Percentiles rank a stretch among this genome's conserved stretches.
These are phyloP conservation scores for Harpalus rubripes DNA, from an alignment of 2,888 invertebrate species.

Conservation along the genomic window DNA sequence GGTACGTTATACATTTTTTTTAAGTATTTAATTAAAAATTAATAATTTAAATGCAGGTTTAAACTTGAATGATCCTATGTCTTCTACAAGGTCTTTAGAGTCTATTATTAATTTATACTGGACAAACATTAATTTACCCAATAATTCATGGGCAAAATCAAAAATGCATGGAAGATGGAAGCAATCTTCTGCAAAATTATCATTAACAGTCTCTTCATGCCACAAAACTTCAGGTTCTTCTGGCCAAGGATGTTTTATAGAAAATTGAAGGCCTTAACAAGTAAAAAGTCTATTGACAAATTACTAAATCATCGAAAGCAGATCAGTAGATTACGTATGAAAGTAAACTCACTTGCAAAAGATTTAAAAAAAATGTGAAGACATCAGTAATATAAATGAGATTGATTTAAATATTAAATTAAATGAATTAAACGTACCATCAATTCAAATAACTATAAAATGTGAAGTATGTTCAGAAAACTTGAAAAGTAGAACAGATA, in stretches of 20 bases:
- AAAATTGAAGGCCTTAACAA: constrained; percentile 1
- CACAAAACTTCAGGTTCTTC: neutral
- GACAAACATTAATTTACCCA: constrained; percentile 1
- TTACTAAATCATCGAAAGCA: too few relatives aligned
- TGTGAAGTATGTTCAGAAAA: constrained; percentile 20
- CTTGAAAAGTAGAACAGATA: neutral
- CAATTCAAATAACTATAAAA: constrained; percentile 4
- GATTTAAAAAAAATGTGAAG: too few relatives aligned
- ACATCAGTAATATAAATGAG: too few relatives aligned
- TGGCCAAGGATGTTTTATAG: neutral
- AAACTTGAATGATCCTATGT: neutral
- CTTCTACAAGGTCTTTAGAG: constrained; percentile 7
- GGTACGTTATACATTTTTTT: neutral
- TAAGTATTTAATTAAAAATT: constrained; percentile 3
- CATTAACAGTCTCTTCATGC: too few relatives aligned
- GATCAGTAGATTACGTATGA: too few relatives aligned
- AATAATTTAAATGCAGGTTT: neutral
- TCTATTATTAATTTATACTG: constrained; percentile 7
- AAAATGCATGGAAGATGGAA: constrained; percentile 13
- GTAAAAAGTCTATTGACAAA: too few relatives aligned
- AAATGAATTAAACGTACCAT: constrained; percentile 19
- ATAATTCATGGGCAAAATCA: constrained; percentile 17
- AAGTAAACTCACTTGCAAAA: too few relatives aligned
- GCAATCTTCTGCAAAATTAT: constrained; percentile 14
- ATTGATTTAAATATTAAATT: too few relatives aligned